Base-by-base conservation (phyloP, 2,797 vertebrate genomes). In the Microctenopoma stevenorrisi region DNA sequence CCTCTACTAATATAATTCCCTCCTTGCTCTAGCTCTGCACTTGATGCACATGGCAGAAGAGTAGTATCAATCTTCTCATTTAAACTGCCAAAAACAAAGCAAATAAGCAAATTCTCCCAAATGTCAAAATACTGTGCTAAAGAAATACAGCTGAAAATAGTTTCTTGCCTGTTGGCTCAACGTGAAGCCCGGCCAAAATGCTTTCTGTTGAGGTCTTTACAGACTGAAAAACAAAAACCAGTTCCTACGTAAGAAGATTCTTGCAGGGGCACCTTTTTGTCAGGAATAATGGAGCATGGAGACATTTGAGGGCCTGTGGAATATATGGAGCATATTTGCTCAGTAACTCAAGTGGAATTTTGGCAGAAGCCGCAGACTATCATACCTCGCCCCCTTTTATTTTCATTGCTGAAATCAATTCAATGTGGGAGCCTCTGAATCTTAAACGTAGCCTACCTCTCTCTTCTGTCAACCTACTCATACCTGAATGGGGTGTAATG, bases 401-500 rank as follows among this genome's bases (percentile, higher is more conserved):
- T 89, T 89, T 85, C 67, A 78, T 68, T 64, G 72, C 65, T 71
- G 76, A 66, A 88, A 86, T 86, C 84, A 75, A 72, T 88, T 89
- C 72, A 83, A 56, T 22, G 52, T 9, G 13, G 13, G 71, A 80
- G 81, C 80, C 81, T 85, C 67, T 73, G 72, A 74, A 82, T 82
- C 76, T 83, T 79, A 62, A 84, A 85, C 26, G 46, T 65, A 68
- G 75, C 67, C 68, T 52, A 64, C 77, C 72, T 68, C 81, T 84
- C 63, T 74, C 67, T 68, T 80, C 76, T 72, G 70, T 83, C 82
- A 79, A 49, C 68, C 68, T 64, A 58, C 82, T 83, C 74, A 64
- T 84, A 88, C 88, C 84, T 87, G 83, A 93, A 85, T 84, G 86
- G 64, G 79, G 63, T 76, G 88, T 90, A 93, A 92, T 93, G 91